These are phyloP conservation scores for Gallinago solitaria DNA, from an alignment of 2,797 vertebrate species.

Conservation along the genomic window DNA sequence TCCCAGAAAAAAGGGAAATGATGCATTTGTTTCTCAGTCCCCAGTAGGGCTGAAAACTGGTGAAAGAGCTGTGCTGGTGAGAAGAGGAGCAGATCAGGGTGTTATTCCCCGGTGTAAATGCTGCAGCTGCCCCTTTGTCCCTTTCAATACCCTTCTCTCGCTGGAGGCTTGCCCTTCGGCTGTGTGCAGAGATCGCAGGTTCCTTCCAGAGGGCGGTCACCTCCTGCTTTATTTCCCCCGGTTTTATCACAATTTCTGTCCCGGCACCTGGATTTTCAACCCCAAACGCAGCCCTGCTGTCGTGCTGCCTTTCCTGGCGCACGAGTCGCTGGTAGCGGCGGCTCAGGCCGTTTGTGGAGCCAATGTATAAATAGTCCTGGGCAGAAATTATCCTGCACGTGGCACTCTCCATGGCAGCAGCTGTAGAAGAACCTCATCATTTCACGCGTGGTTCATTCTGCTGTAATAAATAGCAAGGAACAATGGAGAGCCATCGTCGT, in stretches of 20 bases:
- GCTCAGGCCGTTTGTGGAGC: background rate
- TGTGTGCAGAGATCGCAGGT: background rate
- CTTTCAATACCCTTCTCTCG: rapidly evolving
- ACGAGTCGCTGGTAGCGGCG: background rate
- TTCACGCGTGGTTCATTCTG: constrained; percentile 30
- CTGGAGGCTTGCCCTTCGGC: background rate
- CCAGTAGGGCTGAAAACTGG: background rate
- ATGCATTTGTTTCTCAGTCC: background rate
- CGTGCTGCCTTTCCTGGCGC: background rate
- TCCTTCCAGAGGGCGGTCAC: background rate
- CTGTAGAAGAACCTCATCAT: background rate
- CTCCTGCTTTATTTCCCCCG: background rate
- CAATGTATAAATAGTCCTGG: background rate
- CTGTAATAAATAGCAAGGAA: constrained; percentile 10
- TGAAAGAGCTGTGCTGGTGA: background rate
- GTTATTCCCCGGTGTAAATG: rapidly evolving
- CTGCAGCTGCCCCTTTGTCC: background rate
- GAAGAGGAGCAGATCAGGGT: background rate
- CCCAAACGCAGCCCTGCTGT: background rate
- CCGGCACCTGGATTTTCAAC: rapidly evolving
- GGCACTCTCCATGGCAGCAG: background rate
- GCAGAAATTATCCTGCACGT: background rate
- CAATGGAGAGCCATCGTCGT: constrained; percentile 28
- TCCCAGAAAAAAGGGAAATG: background rate
- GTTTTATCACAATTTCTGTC: background rate